These are phyloP conservation scores for Paracyclopina nana DNA, from an alignment of 1,140 invertebrate species.

Conservation along the genomic window DNA sequence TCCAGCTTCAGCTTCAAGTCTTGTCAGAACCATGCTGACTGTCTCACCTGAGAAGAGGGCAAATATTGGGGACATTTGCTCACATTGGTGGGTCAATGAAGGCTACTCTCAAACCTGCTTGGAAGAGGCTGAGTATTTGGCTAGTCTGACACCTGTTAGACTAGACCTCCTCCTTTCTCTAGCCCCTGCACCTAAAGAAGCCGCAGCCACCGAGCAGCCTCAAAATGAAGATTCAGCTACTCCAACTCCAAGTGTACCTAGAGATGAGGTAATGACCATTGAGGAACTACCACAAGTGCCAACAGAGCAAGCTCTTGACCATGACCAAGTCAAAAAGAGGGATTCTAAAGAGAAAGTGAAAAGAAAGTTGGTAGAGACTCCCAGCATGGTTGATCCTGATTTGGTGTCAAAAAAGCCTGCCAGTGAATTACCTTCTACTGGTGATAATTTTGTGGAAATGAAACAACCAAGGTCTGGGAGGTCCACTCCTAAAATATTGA, in stretches of 20 bases:
- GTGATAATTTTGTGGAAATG: no score
- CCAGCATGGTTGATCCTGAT: conserved; percentile 17
- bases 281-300: conserved; percentile 3
- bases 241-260: conserved; percentile 19
- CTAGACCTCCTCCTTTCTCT: conserved; percentile 65
- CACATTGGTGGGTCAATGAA: conserved; percentile 77
- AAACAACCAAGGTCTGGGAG: no score
- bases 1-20: conserved; percentile 72
- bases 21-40: conserved; percentile 83
- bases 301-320: conserved; percentile 1
- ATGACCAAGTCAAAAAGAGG: conserved; percentile 13
- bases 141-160: conserved; percentile 67
- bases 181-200: conserved; percentile 37
- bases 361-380: conserved; percentile 19
- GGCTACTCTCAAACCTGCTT: conserved; percentile 61
- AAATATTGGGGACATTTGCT: conserved; percentile 79
- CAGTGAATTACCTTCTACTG: no score
- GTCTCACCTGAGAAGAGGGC: conserved; percentile 71
- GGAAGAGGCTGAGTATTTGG: conserved; percentile 62
- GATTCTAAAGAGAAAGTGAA: conserved; percentile 21
- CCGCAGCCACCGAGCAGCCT: conserved; percentile 39
- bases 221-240: conserved; percentile 21
- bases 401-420: conserved; percentile 19
- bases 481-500: no score
- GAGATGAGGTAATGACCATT: conserved; percentile 31